Evolutionary conservation across 2,113 vertebrate genomes (phyloP).

Genomic region (Trogon surrucura): DNA sequence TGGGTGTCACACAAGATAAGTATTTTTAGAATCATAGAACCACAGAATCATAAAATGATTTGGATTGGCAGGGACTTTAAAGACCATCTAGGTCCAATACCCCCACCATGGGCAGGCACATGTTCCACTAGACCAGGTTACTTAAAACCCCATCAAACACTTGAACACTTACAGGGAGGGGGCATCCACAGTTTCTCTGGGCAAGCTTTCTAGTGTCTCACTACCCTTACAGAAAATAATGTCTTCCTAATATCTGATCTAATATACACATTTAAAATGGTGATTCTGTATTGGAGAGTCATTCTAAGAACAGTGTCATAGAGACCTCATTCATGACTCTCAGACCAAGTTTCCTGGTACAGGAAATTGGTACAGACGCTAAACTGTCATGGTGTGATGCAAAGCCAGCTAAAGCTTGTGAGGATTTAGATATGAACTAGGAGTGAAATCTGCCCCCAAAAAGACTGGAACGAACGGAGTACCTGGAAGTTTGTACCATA

Average conservation of each 20-base stretch:
- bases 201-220: no score
- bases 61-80: no score
- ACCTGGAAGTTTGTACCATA: neutral
- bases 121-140: no score
- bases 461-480: neutral
- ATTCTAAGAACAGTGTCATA: neutral
- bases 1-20: neutral
- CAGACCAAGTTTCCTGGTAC: neutral
- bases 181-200: no score
- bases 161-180: no score
- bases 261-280: neutral
- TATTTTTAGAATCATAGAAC: neutral
- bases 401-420: neutral
- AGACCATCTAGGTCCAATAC: no score
- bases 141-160: no score
- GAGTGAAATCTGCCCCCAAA: neutral
- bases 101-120: no score
- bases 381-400: neutral
- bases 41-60: no score
- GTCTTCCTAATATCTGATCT: no score
- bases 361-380: neutral
- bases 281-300: neutral
- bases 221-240: no score
- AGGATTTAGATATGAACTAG: neutral
- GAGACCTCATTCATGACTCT: neutral